A percentile compares a stretch with the other conserved stretches of the same genome.
phyloP scores from a whole-genome alignment of 2,888 invertebrate genomes.

The Dicycla oo region DNA sequence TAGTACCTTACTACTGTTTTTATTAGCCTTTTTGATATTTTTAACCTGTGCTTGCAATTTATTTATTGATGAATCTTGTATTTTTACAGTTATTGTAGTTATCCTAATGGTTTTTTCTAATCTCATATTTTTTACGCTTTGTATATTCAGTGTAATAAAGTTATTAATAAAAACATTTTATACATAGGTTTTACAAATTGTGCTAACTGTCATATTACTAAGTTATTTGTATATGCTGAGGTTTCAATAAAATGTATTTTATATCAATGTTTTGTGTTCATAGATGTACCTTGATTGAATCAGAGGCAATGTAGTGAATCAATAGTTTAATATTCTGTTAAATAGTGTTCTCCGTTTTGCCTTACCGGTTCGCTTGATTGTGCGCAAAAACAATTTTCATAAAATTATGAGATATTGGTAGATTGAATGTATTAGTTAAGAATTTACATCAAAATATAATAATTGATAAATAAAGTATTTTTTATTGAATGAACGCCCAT shows the following conservation, averaged over 20 bases:
- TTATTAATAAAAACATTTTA: constrained; percentile 23
- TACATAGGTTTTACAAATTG: constrained; percentile 45
- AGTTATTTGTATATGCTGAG: constrained; percentile 57
- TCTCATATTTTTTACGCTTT: constrained; percentile 40
- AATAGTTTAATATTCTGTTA: constrained; percentile 21
- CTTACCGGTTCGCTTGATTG: constrained; percentile 39
- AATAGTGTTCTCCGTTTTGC: constrained; percentile 27
- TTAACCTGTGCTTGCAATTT: constrained; percentile 28
- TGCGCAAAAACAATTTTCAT: constrained; percentile 28
- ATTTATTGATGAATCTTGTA: constrained; percentile 43
- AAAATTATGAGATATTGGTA: constrained; percentile 48
- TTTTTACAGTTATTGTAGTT: constrained; percentile 51
- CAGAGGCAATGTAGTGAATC: constrained; percentile 25
- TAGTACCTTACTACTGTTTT: constrained; percentile 26
- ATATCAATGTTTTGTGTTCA: constrained; percentile 46
- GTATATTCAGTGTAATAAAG: constrained; percentile 44
- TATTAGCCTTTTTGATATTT: constrained; percentile 28
- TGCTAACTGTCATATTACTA: constrained; percentile 43
- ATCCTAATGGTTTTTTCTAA: constrained; percentile 28
- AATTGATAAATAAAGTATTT: constrained; percentile 20
- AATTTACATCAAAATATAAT: constrained; percentile 60
- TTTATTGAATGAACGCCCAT: neutral
- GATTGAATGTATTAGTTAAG: constrained; percentile 61
- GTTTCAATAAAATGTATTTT: constrained; percentile 42
- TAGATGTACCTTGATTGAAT: constrained; percentile 37